Evolutionary conservation across 2,888 invertebrate genomes (phyloP), one percentile per base, ranked within the genome.

Genomic region (Tolmerus cingulatus): DNA sequence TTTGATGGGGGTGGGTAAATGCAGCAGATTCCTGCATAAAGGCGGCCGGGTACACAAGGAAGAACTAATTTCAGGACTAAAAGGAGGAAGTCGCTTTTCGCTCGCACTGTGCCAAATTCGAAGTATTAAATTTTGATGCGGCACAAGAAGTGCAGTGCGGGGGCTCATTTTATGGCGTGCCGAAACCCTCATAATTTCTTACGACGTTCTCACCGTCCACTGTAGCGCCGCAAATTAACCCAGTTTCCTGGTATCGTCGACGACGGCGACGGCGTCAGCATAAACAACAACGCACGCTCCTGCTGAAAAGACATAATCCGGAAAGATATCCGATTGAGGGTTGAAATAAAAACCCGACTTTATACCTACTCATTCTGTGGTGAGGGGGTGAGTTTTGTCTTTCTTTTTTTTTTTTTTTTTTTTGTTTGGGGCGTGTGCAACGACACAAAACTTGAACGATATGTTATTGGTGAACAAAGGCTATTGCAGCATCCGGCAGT

Each of bases 51-150:
- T 34, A 79, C 46, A 51, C 30, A 40, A 27, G 79, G 79, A 79
- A 79, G 79, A 79, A 79, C 79, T 79, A 79, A 79, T 79, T 79
- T 79, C 40, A 2, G 23, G 40, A 51, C 51, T 79, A 51, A 46
- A 79, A 14, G 79, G 79, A 79, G 78, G 78, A 40, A 78, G 79
- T 51, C 51, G n/a, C 30, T 51, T 30, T 51, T 51, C n/a, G 79
- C 16, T 79, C n/a, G 79, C 30, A 51, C 43, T 46, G 79, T 79
- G 79, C 79, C 55, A 79, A 79, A 79, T 79, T 79, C 46, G 14
- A 79, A 37, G 79, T 79, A 79, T 79, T 19, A 46, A 79, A 79
- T 79, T 79, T 79, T 79, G 55, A 79, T 46, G 79, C 79, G 51
- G 51, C 79, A 51, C 23, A 79, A 79, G 76, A 76, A 76, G 12